Evolutionary conservation across 2,113 vertebrate species (phyloP).

Genomic region (Arothron firmamentum): DNA sequence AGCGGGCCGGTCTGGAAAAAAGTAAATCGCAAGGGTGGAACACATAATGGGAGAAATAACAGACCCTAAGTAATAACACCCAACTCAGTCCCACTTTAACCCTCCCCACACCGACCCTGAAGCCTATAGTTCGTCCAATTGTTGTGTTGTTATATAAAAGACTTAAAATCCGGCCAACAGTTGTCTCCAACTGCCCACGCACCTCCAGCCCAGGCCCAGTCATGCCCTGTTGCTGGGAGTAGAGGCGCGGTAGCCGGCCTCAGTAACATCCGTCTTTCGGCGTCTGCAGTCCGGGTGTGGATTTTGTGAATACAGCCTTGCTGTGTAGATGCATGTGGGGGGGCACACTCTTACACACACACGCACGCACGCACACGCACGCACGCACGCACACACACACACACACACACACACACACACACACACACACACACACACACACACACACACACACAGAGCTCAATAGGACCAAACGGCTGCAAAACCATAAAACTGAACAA

Average conservation of each 20-base stretch:
- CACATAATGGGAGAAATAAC: neutral
- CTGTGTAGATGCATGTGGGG: too few species aligned
- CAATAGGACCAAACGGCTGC: constrained; percentile 33
- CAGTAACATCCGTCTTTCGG: constrained; percentile 74
- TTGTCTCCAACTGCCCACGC: neutral
- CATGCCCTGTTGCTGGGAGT: constrained; percentile 57
- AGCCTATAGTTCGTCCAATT: too few species aligned
- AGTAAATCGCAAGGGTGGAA: neutral
- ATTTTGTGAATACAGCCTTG: constrained; percentile 31
- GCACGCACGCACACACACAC: constrained; percentile 32
- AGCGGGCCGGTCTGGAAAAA: constrained; percentile 17
- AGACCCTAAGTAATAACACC: neutral
- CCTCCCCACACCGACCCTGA: too few species aligned
- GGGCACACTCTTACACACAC: too few species aligned
- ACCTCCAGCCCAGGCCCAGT: constrained; percentile 1
- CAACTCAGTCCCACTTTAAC: neutral
- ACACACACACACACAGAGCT: constrained; percentile 22
- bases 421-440: constrained; percentile 29
- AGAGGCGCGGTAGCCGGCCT: constrained; percentile 64
- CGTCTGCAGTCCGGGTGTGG: constrained; percentile 40
- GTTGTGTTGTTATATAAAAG: neutral
- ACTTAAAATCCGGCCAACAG: constrained; percentile 7
- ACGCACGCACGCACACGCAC: constrained; percentile 20
- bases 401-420: constrained; percentile 23
- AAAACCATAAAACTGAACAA: constrained; percentile 62